Percentiles rank a stretch among this genome's conserved stretches.
Conservation (phyloP, 1,140 invertebrate species). For the Apis laboriosa region DNA sequence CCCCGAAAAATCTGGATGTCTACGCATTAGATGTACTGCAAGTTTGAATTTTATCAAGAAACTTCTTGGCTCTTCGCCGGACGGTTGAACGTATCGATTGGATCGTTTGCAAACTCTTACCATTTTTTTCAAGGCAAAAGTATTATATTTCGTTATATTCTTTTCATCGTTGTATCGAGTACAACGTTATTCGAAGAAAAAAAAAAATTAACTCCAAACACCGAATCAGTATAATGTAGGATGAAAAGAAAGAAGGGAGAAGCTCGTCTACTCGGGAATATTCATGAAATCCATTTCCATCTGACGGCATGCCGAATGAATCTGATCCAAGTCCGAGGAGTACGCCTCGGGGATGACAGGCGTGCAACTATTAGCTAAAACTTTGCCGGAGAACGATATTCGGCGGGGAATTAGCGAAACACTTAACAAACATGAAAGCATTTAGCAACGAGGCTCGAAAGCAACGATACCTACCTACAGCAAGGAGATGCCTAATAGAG, state of each 20-base stretch:
- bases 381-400: conserved; percentile 13
- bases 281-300: background rate
- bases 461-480: conserved; percentile 17
- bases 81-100: conserved; percentile 31
- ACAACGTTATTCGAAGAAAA: too few species aligned
- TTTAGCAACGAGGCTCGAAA: background rate
- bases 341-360: conserved; percentile 24
- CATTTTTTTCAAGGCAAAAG: background rate
- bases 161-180: too few species aligned
- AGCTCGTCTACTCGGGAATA: background rate
- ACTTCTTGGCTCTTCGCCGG: conserved; percentile 41
- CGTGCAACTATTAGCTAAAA: background rate
- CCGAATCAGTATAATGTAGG: too few species aligned
- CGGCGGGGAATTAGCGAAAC: conserved; percentile 34
- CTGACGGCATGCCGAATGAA: background rate
- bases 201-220: too few species aligned
- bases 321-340: background rate
- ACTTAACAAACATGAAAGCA: conserved; percentile 45
- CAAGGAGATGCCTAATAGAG: conserved; percentile 7
- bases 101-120: background rate
- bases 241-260: background rate
- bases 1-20: conserved; percentile 21
- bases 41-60: conserved; percentile 49
- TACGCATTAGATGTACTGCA: conserved; percentile 20
- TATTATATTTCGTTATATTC: too few species aligned